Conservation (phyloP, 2,797 vertebrate species). For the Pipistrellus nathusii region DNA sequence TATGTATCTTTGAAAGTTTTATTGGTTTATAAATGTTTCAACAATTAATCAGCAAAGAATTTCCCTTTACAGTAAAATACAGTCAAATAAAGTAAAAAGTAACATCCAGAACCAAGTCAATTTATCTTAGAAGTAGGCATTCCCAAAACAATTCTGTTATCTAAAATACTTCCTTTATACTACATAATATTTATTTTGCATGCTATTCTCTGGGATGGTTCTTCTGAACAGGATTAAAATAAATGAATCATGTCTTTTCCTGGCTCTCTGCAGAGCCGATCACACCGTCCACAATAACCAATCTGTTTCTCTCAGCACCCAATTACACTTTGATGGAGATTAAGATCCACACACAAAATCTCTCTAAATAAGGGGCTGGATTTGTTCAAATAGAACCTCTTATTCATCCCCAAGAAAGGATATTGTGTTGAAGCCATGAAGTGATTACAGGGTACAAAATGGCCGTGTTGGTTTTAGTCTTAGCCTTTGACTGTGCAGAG, state of each 20-base stretch:
- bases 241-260: conserved; percentile 44
- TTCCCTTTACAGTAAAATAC: background rate
- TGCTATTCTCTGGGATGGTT: background rate
- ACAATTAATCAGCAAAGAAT: background rate
- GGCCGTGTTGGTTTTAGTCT: background rate
- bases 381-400: conserved; percentile 59
- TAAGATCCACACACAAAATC: conserved; percentile 29
- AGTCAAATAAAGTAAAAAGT: background rate
- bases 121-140: background rate
- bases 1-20: background rate
- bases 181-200: conserved; percentile 15
- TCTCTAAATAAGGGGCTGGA: conserved; percentile 34
- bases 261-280: background rate
- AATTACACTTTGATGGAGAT: conserved; percentile 64
- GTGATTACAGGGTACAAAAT: conserved; percentile 6
- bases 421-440: background rate
- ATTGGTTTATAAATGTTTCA: background rate
- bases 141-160: background rate
- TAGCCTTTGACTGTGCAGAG: background rate
- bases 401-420: conserved; percentile 12
- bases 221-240: conserved; percentile 60
- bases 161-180: background rate
- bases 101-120: background rate
- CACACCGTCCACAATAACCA: background rate
- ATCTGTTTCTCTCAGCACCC: conserved; percentile 57